phyloP scores from a whole-genome alignment of 2,888 invertebrate species.

The Empis stercorea region DNA sequence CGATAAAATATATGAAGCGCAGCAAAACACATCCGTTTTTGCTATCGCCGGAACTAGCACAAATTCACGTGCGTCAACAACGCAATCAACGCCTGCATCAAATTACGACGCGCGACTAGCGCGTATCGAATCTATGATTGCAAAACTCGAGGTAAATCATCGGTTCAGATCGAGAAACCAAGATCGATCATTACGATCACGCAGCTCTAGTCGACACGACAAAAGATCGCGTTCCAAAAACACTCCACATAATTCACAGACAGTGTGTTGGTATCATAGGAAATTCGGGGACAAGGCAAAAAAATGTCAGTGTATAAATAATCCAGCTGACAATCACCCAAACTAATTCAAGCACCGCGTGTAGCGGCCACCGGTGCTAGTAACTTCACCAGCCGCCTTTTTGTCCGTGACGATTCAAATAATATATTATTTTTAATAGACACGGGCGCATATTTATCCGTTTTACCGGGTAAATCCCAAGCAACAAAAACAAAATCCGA shows the following conservation, averaged over 20 bases:
- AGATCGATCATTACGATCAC: too few species aligned
- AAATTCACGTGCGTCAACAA: not conserved
- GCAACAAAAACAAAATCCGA: not conserved
- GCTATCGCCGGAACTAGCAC: not conserved
- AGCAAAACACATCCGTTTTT: not conserved
- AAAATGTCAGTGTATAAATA: not conserved
- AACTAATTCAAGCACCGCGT: not conserved
- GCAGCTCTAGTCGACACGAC: too few species aligned
- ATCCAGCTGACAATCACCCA: not conserved
- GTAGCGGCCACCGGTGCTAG: not conserved
- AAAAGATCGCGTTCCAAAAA: too few species aligned
- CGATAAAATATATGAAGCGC: not conserved
- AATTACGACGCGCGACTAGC: not conserved
- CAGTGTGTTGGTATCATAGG: not conserved
- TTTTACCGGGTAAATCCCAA: not conserved
- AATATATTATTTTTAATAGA: not conserved
- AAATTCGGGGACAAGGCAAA: not conserved
- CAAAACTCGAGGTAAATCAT: not conserved
- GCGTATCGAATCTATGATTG: not conserved
- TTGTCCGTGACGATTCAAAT: not conserved
- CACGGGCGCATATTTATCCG: not conserved
- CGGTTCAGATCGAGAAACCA: too few species aligned
- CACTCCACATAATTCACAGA: not conserved
- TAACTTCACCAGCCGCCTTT: not conserved
- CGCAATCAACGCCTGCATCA: not conserved